Percentiles rank a stretch among this genome's conserved stretches.
Evolutionary conservation across 2,888 invertebrate genomes (phyloP).

Genomic region (Parelbella ahira): DNA sequence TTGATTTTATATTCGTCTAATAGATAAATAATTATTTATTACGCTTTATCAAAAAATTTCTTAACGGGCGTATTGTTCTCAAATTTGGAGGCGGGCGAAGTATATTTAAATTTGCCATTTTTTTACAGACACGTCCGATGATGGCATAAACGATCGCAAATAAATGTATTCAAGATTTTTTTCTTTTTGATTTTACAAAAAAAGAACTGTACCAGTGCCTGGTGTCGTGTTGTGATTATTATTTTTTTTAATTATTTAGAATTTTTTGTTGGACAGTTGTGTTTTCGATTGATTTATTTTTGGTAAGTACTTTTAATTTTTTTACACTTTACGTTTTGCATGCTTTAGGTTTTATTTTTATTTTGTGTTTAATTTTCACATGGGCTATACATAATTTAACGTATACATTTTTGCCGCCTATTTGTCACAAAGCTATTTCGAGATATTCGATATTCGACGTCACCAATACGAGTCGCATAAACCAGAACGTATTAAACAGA

Average conservation of each 20-base stretch:
- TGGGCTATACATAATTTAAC: too few species aligned
- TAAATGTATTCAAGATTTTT: conserved; percentile 50
- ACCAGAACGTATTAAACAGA: conserved; percentile 26
- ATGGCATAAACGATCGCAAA: conserved; percentile 51
- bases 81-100: conserved; percentile 50
- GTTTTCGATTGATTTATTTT: conserved; percentile 55
- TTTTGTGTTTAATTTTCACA: background rate
- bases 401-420: conserved; percentile 2
- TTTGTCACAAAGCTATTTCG: conserved; percentile 10
- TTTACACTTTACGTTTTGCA: conserved; percentile 32
- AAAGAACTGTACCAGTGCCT: conserved; percentile 68
- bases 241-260: conserved; percentile 45
- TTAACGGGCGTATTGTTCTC: conserved; percentile 56
- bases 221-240: conserved; percentile 76
- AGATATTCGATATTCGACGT: conserved; percentile 10
- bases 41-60: conserved; percentile 36
- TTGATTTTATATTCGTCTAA: conserved; percentile 44
- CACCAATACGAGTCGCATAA: conserved; percentile 22
- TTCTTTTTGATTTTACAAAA: conserved; percentile 40
- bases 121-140: conserved; percentile 60
- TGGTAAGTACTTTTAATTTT: conserved; percentile 62
- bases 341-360: conserved; percentile 22
- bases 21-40: conserved; percentile 38
- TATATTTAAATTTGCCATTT: conserved; percentile 42
- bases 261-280: conserved; percentile 61